These are phyloP conservation scores for Bubo scandiacus DNA, from an alignment of 2,113 vertebrate genomes.

Conservation along the genomic window DNA sequence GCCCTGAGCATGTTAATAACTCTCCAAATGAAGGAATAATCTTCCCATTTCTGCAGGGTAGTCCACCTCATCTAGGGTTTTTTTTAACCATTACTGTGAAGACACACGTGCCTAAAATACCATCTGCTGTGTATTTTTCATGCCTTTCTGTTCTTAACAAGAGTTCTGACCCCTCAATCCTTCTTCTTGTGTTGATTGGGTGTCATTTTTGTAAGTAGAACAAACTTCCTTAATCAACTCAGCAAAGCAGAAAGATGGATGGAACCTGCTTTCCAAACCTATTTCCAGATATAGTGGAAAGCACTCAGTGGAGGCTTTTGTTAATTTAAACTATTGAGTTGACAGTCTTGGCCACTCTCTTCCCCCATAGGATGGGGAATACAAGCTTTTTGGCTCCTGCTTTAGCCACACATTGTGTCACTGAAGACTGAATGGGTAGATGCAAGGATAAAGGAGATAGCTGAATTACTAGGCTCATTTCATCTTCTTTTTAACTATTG, in stretches of 20 bases:
- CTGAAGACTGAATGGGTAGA: background rate
- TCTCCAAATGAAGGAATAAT: background rate
- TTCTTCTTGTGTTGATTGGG: background rate
- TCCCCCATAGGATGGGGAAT: background rate
- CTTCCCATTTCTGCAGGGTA: background rate
- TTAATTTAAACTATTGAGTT: background rate
- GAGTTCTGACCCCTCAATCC: background rate
- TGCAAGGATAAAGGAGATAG: background rate
- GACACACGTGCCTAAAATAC: background rate
- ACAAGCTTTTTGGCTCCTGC: background rate
- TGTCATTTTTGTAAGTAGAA: conserved; percentile 10
- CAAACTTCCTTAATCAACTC: background rate
- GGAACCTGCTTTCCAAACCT: background rate
- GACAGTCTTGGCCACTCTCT: background rate
- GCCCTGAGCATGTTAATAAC: background rate
- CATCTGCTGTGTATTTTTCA: background rate
- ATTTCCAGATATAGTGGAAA: background rate
- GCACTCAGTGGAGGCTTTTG: background rate
- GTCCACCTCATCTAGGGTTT: background rate
- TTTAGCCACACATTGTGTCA: background rate
- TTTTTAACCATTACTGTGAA: background rate
- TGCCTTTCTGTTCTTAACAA: background rate
- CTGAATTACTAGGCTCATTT: background rate
- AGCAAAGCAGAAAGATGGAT: background rate
- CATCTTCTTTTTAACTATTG: background rate